Evolutionary conservation across 30 jellyfish, hydroid and myxozoan genomes (phyloP).

Genomic region (Aurelia aurita complex sp. Pacific): DNA sequence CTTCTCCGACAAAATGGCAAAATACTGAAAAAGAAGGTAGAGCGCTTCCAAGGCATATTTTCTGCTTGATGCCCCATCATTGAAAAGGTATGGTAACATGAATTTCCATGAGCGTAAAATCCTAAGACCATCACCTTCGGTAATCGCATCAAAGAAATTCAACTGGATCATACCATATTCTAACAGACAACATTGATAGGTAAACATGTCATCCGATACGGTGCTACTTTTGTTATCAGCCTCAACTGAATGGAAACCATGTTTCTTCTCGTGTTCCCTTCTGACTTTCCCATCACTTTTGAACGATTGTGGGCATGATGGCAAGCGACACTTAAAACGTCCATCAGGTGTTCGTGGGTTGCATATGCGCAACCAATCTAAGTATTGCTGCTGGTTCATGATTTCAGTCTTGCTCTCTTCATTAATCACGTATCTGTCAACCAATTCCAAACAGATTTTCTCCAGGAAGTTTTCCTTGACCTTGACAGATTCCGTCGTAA

Average conservation of each 20-base stretch:
- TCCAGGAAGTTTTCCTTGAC: not conserved
- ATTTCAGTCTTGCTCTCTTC: not conserved
- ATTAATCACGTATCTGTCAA: not conserved
- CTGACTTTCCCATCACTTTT: constrained; percentile 18
- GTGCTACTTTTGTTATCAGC: not conserved
- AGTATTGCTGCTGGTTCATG: constrained; percentile 9
- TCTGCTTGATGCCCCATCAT: constrained; percentile 18
- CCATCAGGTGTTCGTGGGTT: constrained; percentile 25
- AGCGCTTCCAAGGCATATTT: too few relatives aligned
- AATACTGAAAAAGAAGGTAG: too few relatives aligned
- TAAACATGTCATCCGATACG: constrained; percentile 4
- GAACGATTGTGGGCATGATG: constrained; percentile 14
- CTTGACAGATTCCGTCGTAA: not conserved
- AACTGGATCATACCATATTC: not conserved
- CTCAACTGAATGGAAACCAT: constrained; percentile 9
- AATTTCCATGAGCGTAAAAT: constrained; percentile 8
- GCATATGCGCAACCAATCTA: constrained; percentile 23
- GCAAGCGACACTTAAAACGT: constrained; percentile 11
- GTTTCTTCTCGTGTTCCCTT: constrained; percentile 25
- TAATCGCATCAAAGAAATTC: constrained; percentile 5
- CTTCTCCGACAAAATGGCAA: too few relatives aligned
- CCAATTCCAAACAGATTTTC: not conserved
- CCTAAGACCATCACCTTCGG: constrained; percentile 21
- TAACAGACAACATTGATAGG: not conserved
- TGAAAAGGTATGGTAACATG: constrained; percentile 12